These are phyloP conservation scores for Battus philenor DNA, from an alignment of 1,140 invertebrate species.

Conservation along the genomic window DNA sequence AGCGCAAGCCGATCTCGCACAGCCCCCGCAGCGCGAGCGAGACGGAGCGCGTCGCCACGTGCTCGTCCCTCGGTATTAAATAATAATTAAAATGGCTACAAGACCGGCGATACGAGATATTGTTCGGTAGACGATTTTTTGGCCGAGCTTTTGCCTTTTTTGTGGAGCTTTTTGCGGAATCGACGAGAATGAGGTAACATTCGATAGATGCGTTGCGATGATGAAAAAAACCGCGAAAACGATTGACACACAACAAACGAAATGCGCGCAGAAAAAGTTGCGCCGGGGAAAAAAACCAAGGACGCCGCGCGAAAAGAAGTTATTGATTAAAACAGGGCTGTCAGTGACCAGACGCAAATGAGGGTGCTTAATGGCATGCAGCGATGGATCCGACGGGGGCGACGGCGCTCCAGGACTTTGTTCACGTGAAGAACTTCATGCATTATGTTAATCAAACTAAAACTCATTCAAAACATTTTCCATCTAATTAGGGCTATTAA, in stretches of 20 bases:
- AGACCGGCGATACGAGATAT: slow-evolving; percentile 68
- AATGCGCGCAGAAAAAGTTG: slow-evolving; percentile 69
- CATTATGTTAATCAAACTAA: too few species aligned
- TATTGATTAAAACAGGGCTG: slow-evolving; percentile 74
- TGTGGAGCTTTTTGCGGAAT: slow-evolving; percentile 62
- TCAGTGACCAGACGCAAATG: slow-evolving; percentile 74
- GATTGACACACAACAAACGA: slow-evolving; percentile 68
- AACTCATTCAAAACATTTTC: too few species aligned
- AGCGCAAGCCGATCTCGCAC: slow-evolving; percentile 27
- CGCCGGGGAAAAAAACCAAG: slow-evolving; percentile 71
- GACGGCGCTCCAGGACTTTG: too few species aligned
- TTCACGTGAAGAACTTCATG: too few species aligned
- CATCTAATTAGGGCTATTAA: too few species aligned
- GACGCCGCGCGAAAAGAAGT: slow-evolving; percentile 71
- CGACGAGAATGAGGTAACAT: slow-evolving; percentile 44
- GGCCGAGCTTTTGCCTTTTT: slow-evolving; percentile 64
- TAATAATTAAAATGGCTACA: slow-evolving; percentile 76
- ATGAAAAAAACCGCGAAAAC: slow-evolving; percentile 39
- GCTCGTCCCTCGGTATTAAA: slow-evolving; percentile 74
- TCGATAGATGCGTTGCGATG: slow-evolving; percentile 25
- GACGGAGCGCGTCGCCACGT: slow-evolving; percentile 62
- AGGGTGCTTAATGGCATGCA: slow-evolving; percentile 74
- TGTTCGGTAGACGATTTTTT: slow-evolving; percentile 73
- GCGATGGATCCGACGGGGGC: slow-evolving; percentile 42
- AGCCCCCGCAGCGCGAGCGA: slow-evolving; percentile 28